Percentiles rank a stretch among this genome's conserved stretches.
phyloP scores from a whole-genome alignment of 2,797 vertebrate genomes.

The Alectoris magna region DNA sequence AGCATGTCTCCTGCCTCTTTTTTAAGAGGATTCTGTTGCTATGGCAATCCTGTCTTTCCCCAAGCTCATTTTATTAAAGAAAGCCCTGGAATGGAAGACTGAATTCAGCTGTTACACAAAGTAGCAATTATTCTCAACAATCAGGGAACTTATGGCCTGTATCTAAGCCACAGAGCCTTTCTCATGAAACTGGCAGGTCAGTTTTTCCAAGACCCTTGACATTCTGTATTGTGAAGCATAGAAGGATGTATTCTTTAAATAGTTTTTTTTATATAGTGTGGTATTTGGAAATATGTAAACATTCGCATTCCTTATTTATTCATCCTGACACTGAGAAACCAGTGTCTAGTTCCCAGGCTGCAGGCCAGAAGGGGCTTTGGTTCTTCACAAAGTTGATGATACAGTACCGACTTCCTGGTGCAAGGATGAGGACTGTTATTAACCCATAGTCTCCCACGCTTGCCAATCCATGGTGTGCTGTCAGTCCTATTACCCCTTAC shows the following conservation, averaged over 20 bases:
- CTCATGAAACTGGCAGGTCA: slow-evolving; percentile 77
- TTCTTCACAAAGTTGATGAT: neutral
- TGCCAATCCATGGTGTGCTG: neutral
- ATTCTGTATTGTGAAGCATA: slow-evolving; percentile 47
- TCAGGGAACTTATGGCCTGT: slow-evolving; percentile 39
- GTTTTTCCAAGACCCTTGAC: slow-evolving; percentile 69
- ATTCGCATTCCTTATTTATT: slow-evolving; percentile 60
- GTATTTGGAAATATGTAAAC: slow-evolving; percentile 55
- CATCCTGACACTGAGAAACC: slow-evolving; percentile 34
- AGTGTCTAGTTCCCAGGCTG: slow-evolving; percentile 66
- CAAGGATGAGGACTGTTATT: neutral
- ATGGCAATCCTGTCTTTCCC: slow-evolving; percentile 73
- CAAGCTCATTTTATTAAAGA: slow-evolving; percentile 77
- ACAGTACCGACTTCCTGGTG: neutral
- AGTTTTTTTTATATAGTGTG: neutral
- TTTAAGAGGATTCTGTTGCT: slow-evolving; percentile 77
- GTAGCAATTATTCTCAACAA: slow-evolving; percentile 83
- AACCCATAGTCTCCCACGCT: neutral
- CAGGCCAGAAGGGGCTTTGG: neutral
- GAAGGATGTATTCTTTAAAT: slow-evolving; percentile 54
- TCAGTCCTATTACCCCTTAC: neutral
- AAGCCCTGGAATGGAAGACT: slow-evolving; percentile 72
- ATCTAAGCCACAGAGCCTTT: slow-evolving; percentile 77
- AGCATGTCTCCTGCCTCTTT: slow-evolving; percentile 32
- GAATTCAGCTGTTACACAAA: slow-evolving; percentile 84